A percentile compares a stretch with the other conserved stretches of the same genome.
phyloP scores from a whole-genome alignment of 2,797 vertebrate species.

The Chanos chanos region DNA sequence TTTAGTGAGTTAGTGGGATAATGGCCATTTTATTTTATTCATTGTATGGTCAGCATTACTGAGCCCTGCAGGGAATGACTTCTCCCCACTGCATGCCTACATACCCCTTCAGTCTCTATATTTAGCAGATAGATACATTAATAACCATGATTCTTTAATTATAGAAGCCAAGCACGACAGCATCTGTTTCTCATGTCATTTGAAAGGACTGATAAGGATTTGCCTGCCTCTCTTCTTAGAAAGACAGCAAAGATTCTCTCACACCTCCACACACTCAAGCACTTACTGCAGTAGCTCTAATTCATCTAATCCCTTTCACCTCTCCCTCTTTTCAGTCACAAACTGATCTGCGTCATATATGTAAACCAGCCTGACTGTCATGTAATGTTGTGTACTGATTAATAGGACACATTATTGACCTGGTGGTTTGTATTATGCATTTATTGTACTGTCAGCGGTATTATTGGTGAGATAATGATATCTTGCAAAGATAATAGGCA shows the following conservation, averaged over 20 bases:
- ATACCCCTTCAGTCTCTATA: neutral
- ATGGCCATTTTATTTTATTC: neutral
- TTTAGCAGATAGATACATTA: neutral
- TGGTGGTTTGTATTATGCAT: no score
- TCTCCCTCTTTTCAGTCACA: slow-evolving; percentile 8
- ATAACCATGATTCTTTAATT: slow-evolving; percentile 2
- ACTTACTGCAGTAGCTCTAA: slow-evolving; percentile 22
- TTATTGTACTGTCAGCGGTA: no score
- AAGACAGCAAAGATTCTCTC: slow-evolving; percentile 1
- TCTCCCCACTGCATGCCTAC: neutral
- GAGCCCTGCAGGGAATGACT: neutral
- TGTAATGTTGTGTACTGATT: slow-evolving; percentile 15
- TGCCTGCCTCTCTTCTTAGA: slow-evolving; percentile 10
- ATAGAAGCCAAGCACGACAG: neutral
- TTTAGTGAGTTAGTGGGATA: neutral
- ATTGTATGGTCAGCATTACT: no score
- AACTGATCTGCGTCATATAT: neutral
- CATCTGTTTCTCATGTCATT: no score
- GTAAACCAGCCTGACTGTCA: neutral
- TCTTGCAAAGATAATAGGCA: no score
- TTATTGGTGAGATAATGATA: no score
- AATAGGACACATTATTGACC: no score
- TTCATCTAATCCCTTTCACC: slow-evolving; percentile 23
- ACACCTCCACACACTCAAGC: slow-evolving; percentile 19
- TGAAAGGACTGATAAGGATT: no score